A percentile compares a stretch with the other conserved stretches of the same genome.
Conservation (phyloP, 2,888 invertebrate genomes). For the Cataglyphis albicans region DNA sequence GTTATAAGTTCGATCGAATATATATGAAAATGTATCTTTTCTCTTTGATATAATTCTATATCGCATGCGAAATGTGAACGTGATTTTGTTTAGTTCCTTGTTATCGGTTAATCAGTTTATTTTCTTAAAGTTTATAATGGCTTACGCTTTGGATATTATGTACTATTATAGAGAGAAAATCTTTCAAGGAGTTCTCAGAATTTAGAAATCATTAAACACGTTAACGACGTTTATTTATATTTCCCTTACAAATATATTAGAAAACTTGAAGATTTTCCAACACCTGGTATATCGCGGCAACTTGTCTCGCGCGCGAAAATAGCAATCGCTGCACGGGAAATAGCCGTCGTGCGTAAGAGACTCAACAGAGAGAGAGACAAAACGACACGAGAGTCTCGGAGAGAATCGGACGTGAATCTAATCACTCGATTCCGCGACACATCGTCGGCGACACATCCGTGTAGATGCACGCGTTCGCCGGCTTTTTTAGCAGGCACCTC, state of each 20-base stretch:
- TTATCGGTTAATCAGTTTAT: not conserved
- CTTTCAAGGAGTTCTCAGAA: not conserved
- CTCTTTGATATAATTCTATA: not conserved
- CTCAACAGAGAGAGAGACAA: not conserved
- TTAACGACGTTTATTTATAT: conserved; percentile 23
- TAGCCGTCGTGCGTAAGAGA: not conserved
- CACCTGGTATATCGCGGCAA: conserved; percentile 14
- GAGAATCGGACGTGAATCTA: conserved; percentile 32
- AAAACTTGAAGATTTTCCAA: conserved; percentile 29
- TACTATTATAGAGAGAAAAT: not conserved
- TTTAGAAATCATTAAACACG: not conserved
- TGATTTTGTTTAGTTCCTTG: not conserved
- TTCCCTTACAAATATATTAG: not conserved
- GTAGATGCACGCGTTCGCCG: conserved; percentile 41
- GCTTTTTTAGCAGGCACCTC: conserved; percentile 66
- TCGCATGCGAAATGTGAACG: not conserved
- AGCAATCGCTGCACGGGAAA: not conserved
- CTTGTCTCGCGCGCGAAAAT: conserved; percentile 30
- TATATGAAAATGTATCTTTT: not conserved
- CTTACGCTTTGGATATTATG: not conserved
- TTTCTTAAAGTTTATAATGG: not conserved
- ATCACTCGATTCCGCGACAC: conserved; percentile 28
- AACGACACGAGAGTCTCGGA: not conserved
- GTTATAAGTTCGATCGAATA: not conserved
- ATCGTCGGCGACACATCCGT: too few relatives aligned